Percentiles rank a stretch among this genome's conserved stretches.
Evolutionary conservation across 2,888 invertebrate species (phyloP).

Genomic region (Tholera decimalis): DNA sequence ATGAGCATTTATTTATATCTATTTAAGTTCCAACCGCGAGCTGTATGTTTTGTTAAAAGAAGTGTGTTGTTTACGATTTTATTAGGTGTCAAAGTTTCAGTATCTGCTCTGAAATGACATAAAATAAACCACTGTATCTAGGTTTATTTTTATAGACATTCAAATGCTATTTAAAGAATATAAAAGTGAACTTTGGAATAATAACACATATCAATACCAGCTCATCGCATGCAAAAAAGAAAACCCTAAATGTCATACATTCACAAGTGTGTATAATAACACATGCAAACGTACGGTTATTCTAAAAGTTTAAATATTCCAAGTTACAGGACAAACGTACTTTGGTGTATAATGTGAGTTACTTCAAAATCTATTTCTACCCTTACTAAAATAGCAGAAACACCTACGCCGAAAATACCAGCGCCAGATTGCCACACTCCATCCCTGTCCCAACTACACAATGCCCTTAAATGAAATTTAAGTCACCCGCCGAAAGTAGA

Average conservation of each 20-base stretch:
- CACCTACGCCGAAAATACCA: conserved; percentile 30
- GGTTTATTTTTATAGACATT: conserved; percentile 42
- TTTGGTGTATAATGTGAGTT: conserved; percentile 14
- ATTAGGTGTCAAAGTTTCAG: conserved; percentile 46
- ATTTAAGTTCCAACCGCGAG: conserved; percentile 8
- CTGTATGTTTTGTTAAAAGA: conserved; percentile 12
- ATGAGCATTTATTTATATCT: conserved; percentile 26
- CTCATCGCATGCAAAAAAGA: background rate
- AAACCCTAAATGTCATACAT: too few relatives aligned
- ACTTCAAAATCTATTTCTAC: conserved; percentile 35
- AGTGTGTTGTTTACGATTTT: conserved; percentile 18
- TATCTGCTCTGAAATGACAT: conserved; percentile 29
- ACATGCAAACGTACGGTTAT: background rate
- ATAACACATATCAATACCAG: too few relatives aligned
- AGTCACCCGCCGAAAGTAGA: conserved; percentile 68
- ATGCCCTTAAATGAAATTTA: conserved; percentile 71
- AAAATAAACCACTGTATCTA: too few relatives aligned
- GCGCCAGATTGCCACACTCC: conserved; percentile 38
- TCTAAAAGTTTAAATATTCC: background rate
- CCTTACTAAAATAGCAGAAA: conserved; percentile 39
- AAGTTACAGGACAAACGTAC: background rate
- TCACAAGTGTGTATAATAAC: background rate
- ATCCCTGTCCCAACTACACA: conserved; percentile 56
- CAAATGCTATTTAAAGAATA: conserved; percentile 1
- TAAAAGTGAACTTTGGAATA: conserved; percentile 1